Conservation (phyloP, 2,113 vertebrate species). For the Zosterops hypoxanthus region DNA sequence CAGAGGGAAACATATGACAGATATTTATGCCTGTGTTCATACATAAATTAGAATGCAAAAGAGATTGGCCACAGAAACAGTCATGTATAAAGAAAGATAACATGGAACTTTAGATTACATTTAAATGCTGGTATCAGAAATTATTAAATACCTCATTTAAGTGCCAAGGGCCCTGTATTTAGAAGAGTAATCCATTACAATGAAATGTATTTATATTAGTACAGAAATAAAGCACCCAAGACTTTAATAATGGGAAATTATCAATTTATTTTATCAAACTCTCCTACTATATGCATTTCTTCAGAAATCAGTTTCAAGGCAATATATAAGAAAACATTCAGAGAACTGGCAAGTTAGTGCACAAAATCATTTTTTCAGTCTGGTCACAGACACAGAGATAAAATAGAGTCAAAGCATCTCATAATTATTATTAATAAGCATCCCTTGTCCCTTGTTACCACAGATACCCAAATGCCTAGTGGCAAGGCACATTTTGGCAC, state of each 20-base stretch:
- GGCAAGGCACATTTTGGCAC: slow-evolving; percentile 14
- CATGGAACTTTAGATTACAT: background rate
- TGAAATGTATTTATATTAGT: background rate
- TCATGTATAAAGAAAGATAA: background rate
- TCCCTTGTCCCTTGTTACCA: background rate
- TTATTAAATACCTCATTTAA: background rate
- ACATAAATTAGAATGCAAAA: background rate
- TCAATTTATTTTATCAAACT: slow-evolving; percentile 37
- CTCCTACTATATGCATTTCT: background rate
- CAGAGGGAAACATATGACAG: background rate
- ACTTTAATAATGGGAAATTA: background rate
- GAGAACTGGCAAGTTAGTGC: background rate
- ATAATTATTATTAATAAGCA: background rate
- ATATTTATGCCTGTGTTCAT: background rate
- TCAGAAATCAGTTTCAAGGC: background rate
- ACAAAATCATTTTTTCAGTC: background rate
- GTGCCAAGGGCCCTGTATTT: background rate
- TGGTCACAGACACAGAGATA: background rate
- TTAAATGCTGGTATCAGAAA: background rate
- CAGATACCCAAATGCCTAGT: background rate
- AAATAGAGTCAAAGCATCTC: background rate
- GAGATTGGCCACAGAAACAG: background rate
- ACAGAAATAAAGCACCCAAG: background rate
- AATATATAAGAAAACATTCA: background rate
- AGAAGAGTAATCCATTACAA: background rate